phyloP scores from a whole-genome alignment of 2,113 vertebrate species.

The Glaucidium brasilianum region DNA sequence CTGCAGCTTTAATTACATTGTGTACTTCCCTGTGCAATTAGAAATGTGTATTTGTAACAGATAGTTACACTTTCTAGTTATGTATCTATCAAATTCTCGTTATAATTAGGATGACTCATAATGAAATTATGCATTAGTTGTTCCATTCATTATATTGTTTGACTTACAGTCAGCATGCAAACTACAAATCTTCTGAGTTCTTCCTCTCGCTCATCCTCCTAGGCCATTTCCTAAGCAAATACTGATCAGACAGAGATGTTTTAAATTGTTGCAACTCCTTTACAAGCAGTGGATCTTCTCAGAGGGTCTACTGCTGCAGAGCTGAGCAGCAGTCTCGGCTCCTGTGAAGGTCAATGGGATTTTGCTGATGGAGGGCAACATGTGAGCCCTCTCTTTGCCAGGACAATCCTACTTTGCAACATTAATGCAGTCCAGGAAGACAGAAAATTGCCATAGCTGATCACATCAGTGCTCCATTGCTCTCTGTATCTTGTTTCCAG shows the following conservation, averaged over 20 bases:
- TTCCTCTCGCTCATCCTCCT: not conserved
- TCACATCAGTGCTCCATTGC: not conserved
- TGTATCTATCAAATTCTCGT: slow-evolving; percentile 59
- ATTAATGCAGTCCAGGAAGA: not conserved
- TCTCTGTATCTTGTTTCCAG: not conserved
- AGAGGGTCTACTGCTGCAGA: not conserved
- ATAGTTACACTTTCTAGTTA: slow-evolving; percentile 64
- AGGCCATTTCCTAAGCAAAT: not conserved
- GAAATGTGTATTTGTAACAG: slow-evolving; percentile 61
- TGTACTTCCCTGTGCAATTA: slow-evolving; percentile 45
- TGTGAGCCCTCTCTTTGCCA: not conserved
- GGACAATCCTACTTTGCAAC: not conserved
- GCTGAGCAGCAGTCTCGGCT: not conserved
- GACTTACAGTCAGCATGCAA: slow-evolving; percentile 17
- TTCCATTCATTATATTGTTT: slow-evolving; percentile 59
- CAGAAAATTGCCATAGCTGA: not conserved
- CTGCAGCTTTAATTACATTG: slow-evolving; percentile 44
- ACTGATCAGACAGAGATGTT: not conserved
- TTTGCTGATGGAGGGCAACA: not conserved
- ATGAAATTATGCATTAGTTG: slow-evolving; percentile 56
- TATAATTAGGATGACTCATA: slow-evolving; percentile 72
- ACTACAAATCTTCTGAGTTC: slow-evolving; percentile 29
- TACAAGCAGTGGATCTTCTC: not conserved
- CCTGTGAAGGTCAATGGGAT: not conserved
- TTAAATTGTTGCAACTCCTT: not conserved